These are phyloP conservation scores for Helogale parvula DNA, from an alignment of 2,113 vertebrate genomes.

Conservation along the genomic window DNA sequence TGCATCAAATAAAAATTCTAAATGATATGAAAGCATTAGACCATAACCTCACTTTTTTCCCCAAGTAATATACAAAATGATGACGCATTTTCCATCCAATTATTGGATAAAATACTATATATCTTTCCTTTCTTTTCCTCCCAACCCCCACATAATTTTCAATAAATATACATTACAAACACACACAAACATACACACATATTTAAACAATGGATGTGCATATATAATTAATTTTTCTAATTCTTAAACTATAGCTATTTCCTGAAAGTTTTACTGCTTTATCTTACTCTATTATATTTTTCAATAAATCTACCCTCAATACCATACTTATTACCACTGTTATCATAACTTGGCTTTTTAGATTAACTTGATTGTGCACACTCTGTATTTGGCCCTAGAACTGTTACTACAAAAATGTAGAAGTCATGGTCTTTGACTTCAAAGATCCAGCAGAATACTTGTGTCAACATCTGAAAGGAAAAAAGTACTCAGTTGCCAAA, in stretches of 20 bases:
- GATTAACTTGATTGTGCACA: neutral
- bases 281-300: neutral
- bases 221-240: neutral
- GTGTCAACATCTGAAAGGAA: neutral
- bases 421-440: neutral
- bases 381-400: neutral
- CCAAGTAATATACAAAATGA: neutral
- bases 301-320: neutral
- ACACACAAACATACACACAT: neutral
- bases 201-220: neutral
- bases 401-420: neutral
- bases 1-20: neutral
- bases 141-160: neutral
- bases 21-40: neutral
- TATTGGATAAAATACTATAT: neutral
- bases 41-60: neutral
- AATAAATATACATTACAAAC: neutral
- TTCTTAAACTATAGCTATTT: neutral
- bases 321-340: neutral
- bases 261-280: neutral
- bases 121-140: neutral
- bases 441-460: neutral
- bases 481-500: neutral
- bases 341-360: neutral
- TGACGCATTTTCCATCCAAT: neutral